Percentiles rank a stretch among this genome's conserved stretches.
These are phyloP conservation scores for Ophioninae sp. DNA, from an alignment of 2,888 invertebrate genomes.

Conservation along the genomic window DNA sequence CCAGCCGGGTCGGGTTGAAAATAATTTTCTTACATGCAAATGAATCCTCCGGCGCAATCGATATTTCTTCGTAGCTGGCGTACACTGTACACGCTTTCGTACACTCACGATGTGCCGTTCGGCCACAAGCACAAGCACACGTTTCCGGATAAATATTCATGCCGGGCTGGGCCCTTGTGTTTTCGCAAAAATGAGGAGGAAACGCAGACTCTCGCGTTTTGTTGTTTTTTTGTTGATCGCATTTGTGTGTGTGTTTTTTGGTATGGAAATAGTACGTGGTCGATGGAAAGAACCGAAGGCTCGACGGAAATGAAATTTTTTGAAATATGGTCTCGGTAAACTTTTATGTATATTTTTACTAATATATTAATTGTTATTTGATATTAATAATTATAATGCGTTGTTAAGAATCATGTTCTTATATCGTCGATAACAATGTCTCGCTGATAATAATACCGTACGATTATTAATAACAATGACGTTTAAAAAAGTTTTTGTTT, in stretches of 20 bases:
- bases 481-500: too few relatives aligned
- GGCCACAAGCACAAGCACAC: background rate
- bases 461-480: too few relatives aligned
- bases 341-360: too few relatives aligned
- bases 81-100: background rate
- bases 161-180: conserved; percentile 11
- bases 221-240: background rate
- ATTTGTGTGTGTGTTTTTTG: background rate
- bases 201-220: background rate
- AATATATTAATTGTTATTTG: too few relatives aligned
- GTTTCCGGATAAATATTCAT: conserved; percentile 26
- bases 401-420: too few relatives aligned
- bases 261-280: too few relatives aligned
- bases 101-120: conserved; percentile 2
- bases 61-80: conserved; percentile 50
- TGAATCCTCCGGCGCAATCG: conserved; percentile 50
- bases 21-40: conserved; percentile 61
- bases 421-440: too few relatives aligned
- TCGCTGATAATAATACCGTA: too few relatives aligned
- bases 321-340: too few relatives aligned
- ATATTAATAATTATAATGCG: too few relatives aligned
- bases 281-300: too few relatives aligned
- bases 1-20: conserved; percentile 44
- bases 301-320: too few relatives aligned
- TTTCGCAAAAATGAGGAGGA: background rate